Percentiles rank a stretch among this genome's conserved stretches.
Evolutionary conservation across 2,797 vertebrate species (phyloP).

Genomic region (Distichodus sexfasciatus): DNA sequence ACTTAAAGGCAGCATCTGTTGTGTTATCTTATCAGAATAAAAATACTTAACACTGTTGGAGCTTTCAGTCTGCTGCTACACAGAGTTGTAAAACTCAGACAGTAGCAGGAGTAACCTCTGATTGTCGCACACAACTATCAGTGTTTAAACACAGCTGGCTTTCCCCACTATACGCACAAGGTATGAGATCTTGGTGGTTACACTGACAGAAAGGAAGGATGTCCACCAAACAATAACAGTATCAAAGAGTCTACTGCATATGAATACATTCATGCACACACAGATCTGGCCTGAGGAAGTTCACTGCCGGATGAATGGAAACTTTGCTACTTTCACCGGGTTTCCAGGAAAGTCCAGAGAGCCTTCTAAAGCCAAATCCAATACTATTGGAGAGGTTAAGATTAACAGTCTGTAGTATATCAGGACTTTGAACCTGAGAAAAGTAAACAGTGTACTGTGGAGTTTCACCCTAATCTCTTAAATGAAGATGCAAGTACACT

Average conservation of each 20-base stretch:
- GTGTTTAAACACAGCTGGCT: neutral
- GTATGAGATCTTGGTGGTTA: slow-evolving; percentile 1
- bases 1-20: neutral
- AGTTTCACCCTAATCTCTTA: neutral
- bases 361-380: slow-evolving; percentile 31
- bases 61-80: neutral
- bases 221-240: slow-evolving; percentile 38
- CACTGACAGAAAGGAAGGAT: slow-evolving; percentile 38
- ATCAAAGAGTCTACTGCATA: slow-evolving; percentile 1
- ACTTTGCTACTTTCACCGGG: slow-evolving; percentile 39
- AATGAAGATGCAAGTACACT: neutral
- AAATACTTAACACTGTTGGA: neutral
- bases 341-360: slow-evolving; percentile 39
- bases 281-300: slow-evolving; percentile 6
- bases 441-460: neutral
- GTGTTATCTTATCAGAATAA: neutral
- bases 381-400: neutral
- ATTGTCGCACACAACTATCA: neutral
- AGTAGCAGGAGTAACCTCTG: neutral
- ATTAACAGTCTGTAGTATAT: slow-evolving; percentile 1
- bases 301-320: slow-evolving; percentile 41
- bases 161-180: neutral
- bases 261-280: neutral
- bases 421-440: neutral
- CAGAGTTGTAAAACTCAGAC: neutral